Evolutionary conservation across 2,888 invertebrate species (phyloP), one percentile per base, ranked within the genome.

Genomic region (Geophilus truncorum): DNA sequence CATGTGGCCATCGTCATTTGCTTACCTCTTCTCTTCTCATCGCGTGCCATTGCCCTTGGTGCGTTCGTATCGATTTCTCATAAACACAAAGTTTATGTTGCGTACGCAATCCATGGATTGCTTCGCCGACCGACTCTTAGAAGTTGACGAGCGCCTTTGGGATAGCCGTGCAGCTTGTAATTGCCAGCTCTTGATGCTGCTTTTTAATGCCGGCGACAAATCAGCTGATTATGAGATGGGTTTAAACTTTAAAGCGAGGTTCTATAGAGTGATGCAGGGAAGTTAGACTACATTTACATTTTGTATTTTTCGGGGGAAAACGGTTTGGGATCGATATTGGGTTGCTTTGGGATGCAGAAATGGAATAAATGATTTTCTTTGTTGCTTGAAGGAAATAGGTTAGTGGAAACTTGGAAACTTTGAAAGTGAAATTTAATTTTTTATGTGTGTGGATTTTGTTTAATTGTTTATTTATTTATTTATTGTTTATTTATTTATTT

Each of bases 51-150:
- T 62, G 57, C 21, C 57, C 21, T 23, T 62, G 57, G 21, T 23
- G 57, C 23, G 57, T 21, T 10, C 23, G 57, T 62, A 62, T 62
- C 23, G 57, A 62, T 62, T 62, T 62, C 57, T 62, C 57, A 62
- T 62, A 62, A 62, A 62, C 57, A 62, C 57, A 62, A 40, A 62
- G 57, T 62, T 62, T 62, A 62, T 62, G 57, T 62, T 62, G 21
- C 57, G 57, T 62, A 62, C 57, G 10, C 57, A 62, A 62, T 62
- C 57, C 57, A 62, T 21, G 57, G 57, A 62, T 62, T 62, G 57
- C 57, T 62, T 62, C 23, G 4, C 21, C 57, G 21, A 62, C 57
- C 57, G n/a, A n/a, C n/a, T n/a, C n/a, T n/a, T n/a, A n/a, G n/a
- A 62, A 62, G 57, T 62, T 21, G 57, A 21, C 57, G 57, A 21